phyloP scores from a whole-genome alignment of 1,140 invertebrate species.

The Neocloeon triangulifer region DNA sequence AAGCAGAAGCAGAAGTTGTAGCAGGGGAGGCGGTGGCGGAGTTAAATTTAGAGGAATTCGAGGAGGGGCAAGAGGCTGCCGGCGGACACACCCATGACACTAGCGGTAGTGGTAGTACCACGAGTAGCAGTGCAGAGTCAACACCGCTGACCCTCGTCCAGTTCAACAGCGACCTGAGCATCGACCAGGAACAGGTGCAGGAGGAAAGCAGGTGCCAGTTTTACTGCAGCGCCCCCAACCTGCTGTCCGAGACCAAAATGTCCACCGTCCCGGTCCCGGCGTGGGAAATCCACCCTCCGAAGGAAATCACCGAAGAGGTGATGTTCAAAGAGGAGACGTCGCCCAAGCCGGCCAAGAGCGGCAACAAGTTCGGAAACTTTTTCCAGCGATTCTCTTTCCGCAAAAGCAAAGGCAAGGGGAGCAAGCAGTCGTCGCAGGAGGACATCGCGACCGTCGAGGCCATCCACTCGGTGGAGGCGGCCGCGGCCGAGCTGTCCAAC shows the following conservation, averaged over 20 bases:
- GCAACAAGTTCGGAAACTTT: neutral
- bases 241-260: slow-evolving; percentile 7
- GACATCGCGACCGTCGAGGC: neutral
- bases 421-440: neutral
- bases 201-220: slow-evolving; percentile 8
- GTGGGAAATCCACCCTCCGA: neutral
- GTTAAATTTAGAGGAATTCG: slow-evolving; percentile 8
- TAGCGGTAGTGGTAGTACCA: no score
- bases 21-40: slow-evolving; percentile 1
- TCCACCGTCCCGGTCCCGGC: neutral
- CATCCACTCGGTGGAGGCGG: neutral
- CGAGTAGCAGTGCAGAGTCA: no score
- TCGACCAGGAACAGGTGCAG: neutral
- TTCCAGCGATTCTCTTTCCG: slow-evolving; percentile 1
- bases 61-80: slow-evolving; percentile 7
- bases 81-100: no score
- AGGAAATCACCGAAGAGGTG: neutral
- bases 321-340: slow-evolving; percentile 7
- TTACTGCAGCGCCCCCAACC: slow-evolving; percentile 11
- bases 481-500: neutral
- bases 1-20: slow-evolving; percentile 2
- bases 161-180: neutral
- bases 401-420: slow-evolving; percentile 1
- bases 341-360: slow-evolving; percentile 2
- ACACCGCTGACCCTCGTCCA: no score